Evolutionary conservation across 1,140 invertebrate genomes (phyloP).

Genomic region (Teleopsis dalmanni): DNA sequence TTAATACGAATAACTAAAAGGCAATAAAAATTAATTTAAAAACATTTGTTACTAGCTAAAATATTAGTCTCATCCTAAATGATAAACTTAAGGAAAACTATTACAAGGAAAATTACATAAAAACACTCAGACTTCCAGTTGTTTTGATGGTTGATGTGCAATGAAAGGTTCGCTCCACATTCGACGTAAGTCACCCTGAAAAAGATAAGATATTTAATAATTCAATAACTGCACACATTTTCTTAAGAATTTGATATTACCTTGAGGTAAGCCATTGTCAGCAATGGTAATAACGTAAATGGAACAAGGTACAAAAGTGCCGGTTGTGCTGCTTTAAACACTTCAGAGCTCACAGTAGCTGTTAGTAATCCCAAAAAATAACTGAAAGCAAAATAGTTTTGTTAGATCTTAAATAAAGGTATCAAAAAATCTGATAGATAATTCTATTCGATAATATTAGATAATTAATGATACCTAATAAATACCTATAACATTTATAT

Average conservation of each 20-base stretch:
- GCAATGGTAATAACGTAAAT: constrained; percentile 88
- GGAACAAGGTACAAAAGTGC: constrained; percentile 94
- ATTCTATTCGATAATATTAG: background rate
- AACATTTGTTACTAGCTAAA: too few species aligned
- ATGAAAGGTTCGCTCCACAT: constrained; percentile 99
- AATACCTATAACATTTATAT: too few species aligned
- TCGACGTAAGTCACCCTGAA: constrained; percentile 83
- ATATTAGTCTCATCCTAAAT: too few species aligned
- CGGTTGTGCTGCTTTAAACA: constrained; percentile 96
- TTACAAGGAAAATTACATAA: background rate
- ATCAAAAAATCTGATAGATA: background rate
- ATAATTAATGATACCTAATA: too few species aligned
- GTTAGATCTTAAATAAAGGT: background rate
- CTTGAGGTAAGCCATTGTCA: constrained; percentile 97
- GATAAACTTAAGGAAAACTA: too few species aligned
- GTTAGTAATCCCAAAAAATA: constrained; percentile 95
- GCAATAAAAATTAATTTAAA: too few species aligned
- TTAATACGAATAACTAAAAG: too few species aligned
- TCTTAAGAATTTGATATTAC: constrained; percentile 47
- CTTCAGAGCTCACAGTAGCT: constrained; percentile 92
- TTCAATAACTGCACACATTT: background rate
- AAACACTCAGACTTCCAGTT: constrained; percentile 46
- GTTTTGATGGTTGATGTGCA: constrained; percentile 56
- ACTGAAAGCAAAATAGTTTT: constrained; percentile 19
- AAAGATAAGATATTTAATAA: constrained; percentile 3